Evolutionary conservation across 2,888 invertebrate genomes (phyloP), one percentile per base, ranked within the genome.

Genomic region (Thumatha senex): DNA sequence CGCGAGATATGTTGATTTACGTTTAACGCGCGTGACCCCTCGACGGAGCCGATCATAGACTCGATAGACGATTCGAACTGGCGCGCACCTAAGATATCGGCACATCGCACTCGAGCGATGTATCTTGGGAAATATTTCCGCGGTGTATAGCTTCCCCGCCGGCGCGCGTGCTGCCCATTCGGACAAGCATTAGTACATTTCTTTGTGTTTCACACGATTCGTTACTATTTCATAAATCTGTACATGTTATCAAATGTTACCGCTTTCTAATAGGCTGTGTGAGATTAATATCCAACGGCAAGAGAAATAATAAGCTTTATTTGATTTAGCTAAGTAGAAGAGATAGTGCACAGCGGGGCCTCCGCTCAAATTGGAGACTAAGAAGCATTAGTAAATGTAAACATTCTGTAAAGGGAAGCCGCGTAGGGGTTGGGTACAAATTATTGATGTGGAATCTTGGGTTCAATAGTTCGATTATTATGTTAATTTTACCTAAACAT

Each of bases 1-100:
- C 84, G 90, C 74, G 89, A 89, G 90, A 90, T 90, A 90, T 89
- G 90, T 90, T 90, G 91, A 90, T 91, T 91, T 91, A 91, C 90
- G 90, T 89, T 89, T 84, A 89, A 84, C 86, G 88, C 87, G 87
- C 91, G 87, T 90, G 91, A 91, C 91, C 90, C 76, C 84, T 86
- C 84, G 82, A 78, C 85, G 78, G 76, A 83, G 80, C 82, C 88
- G 90, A 89, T 90, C 89, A 89, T 89, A 88, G 87, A 81, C 67
- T 84, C 86, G 90, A 90, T 90, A 90, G 88, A 87, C 86, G 88
- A 89, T 88, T 86, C 85, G 79, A 80, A 86, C 84, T 84, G 77
- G 77, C 81, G 85, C 84, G 83, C 82, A 76, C 77, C 75, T 70
- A 60, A 82, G 86, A 86, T 89, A 90, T 90, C 90, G 82, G 78